Conservation (phyloP, 2,888 invertebrate genomes). For the Caenorhabditis sp. region DNA sequence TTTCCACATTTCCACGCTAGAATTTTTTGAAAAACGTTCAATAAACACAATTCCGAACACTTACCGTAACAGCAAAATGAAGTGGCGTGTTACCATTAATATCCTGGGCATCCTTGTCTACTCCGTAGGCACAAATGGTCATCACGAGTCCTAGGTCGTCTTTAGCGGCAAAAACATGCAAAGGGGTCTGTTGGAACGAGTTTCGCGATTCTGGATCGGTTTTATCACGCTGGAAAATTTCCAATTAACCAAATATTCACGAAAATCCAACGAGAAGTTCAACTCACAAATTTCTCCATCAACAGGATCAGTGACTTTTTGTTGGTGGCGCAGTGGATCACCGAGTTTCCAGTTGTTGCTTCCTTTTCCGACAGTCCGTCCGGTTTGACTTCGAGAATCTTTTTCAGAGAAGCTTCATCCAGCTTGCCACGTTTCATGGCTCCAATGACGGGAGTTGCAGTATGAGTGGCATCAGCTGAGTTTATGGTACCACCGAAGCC, state of each 20-base stretch:
- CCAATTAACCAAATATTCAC: too few relatives aligned
- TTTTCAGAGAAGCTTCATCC: slow-evolving; percentile 54
- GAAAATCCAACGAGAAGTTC: too few relatives aligned
- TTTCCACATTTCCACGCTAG: slow-evolving; percentile 76
- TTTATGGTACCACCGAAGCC: slow-evolving; percentile 24
- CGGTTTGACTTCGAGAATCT: slow-evolving; percentile 64
- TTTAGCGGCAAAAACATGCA: slow-evolving; percentile 82
- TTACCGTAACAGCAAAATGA: slow-evolving; percentile 83
- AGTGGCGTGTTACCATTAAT: slow-evolving; percentile 83
- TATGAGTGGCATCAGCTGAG: slow-evolving; percentile 28
- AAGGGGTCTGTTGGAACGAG: slow-evolving; percentile 83
- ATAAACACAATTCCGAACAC: slow-evolving; percentile 5
- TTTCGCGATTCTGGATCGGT: slow-evolving; percentile 83
- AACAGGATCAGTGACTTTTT: slow-evolving; percentile 64
- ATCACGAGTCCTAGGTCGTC: slow-evolving; percentile 74
- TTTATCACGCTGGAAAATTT: slow-evolving; percentile 60
- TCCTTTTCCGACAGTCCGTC: slow-evolving; percentile 65
- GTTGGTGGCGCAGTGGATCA: slow-evolving; percentile 63
- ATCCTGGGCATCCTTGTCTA: slow-evolving; percentile 84
- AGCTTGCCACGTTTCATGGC: slow-evolving; percentile 66
- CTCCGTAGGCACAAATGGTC: slow-evolving; percentile 64
- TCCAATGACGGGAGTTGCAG: slow-evolving; percentile 59
- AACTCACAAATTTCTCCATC: slow-evolving; percentile 62
- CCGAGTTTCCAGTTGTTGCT: slow-evolving; percentile 66
- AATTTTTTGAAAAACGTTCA: background rate